phyloP scores from a whole-genome alignment of 1,140 invertebrate species.

The Caenorhabditis latens region DNA sequence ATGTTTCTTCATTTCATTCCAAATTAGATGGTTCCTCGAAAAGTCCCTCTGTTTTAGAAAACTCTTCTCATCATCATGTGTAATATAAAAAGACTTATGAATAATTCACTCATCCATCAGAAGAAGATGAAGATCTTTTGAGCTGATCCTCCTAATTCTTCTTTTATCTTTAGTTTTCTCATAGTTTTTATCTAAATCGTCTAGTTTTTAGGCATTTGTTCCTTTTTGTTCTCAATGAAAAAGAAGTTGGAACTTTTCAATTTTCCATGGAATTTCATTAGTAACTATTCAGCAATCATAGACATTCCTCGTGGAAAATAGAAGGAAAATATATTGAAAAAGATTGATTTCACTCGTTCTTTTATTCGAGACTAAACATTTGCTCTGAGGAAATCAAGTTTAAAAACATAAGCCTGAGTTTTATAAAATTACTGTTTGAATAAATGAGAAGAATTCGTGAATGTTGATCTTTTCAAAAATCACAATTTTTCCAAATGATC shows the following conservation, averaged over 20 bases:
- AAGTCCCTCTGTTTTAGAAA: background rate
- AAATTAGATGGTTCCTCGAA: background rate
- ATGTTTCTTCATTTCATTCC: background rate
- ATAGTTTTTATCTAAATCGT: background rate
- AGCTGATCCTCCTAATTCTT: background rate
- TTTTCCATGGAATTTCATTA: background rate
- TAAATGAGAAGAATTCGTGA: too few species aligned
- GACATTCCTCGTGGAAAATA: background rate
- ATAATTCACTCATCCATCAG: background rate
- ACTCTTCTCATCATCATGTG: background rate
- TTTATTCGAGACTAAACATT: background rate
- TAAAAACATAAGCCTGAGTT: background rate
- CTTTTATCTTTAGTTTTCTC: background rate
- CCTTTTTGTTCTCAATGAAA: background rate
- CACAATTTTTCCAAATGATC: too few species aligned
- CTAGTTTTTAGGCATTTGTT: background rate
- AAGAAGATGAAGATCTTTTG: background rate
- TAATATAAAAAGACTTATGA: background rate
- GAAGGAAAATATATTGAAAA: background rate
- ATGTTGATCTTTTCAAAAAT: too few species aligned
- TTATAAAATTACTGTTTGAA: too few species aligned
- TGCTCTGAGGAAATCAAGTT: background rate
- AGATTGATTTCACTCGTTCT: background rate
- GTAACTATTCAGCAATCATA: conserved; percentile 1
- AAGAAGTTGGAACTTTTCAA: background rate